Evolutionary conservation across 2,113 vertebrate species (phyloP).

Genomic region (Pachyramphus minor): DNA sequence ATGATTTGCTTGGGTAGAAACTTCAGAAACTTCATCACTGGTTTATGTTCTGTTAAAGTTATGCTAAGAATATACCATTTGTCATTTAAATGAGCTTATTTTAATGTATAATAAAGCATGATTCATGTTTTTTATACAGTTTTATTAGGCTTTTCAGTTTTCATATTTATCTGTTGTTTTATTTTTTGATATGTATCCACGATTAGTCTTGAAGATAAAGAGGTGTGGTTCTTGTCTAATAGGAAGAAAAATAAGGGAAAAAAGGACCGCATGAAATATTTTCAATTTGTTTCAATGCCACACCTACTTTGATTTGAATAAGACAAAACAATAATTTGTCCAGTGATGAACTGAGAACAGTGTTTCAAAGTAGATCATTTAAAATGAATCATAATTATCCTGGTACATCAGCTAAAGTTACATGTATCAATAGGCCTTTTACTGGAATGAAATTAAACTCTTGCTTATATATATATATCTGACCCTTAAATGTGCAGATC

Average conservation of each 20-base stretch:
- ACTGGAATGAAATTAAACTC: neutral
- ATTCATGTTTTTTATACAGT: neutral
- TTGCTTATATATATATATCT: neutral
- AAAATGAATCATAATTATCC: neutral
- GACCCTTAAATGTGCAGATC: neutral
- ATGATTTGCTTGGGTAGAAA: neutral
- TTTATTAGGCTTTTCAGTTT: neutral
- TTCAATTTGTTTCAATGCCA: neutral
- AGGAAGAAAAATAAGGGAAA: neutral
- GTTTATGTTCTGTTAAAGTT: neutral
- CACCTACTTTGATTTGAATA: neutral
- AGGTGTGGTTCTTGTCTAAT: neutral
- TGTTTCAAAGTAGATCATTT: neutral
- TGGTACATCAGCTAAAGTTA: neutral
- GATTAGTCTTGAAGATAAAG: neutral
- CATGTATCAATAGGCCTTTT: neutral
- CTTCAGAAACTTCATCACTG: neutral
- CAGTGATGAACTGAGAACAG: neutral
- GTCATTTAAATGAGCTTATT: slow-evolving; percentile 12
- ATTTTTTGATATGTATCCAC: neutral
- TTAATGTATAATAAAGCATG: neutral
- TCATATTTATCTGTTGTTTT: neutral
- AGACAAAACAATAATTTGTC: neutral
- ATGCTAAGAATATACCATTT: neutral
- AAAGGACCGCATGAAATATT: neutral